Percentiles rank a stretch among this genome's conserved stretches.
Evolutionary conservation across 2,113 vertebrate genomes (phyloP).

Genomic region (Oryzias melastigma): DNA sequence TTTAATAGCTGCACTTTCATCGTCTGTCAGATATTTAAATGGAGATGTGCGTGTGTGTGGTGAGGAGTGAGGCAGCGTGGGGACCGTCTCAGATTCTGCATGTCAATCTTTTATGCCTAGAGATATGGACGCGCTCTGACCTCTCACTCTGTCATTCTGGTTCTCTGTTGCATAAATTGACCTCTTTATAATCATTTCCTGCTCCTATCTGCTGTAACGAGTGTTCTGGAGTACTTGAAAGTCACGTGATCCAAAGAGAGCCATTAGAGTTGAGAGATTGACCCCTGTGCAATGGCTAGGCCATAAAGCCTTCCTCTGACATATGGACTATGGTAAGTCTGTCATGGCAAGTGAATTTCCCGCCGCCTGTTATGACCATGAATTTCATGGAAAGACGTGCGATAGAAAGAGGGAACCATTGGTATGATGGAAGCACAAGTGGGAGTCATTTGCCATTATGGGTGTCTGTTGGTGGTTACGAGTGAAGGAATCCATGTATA

Average conservation of each 20-base stretch:
- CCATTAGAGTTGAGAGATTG: slow-evolving; percentile 76
- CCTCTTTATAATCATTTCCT: slow-evolving; percentile 75
- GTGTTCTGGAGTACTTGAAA: slow-evolving; percentile 57
- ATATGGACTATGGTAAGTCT: slow-evolving; percentile 64
- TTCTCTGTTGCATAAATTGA: slow-evolving; percentile 75
- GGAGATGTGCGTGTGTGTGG: slow-evolving; percentile 61
- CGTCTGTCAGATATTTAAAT: slow-evolving; percentile 81
- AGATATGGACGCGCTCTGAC: slow-evolving; percentile 73
- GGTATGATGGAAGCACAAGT: slow-evolving; percentile 58
- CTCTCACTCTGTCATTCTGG: slow-evolving; percentile 70
- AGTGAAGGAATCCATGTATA: slow-evolving; percentile 17
- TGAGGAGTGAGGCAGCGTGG: slow-evolving; percentile 40
- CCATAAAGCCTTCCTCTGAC: slow-evolving; percentile 62
- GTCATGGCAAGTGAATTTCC: slow-evolving; percentile 66
- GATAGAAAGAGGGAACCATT: slow-evolving; percentile 56
- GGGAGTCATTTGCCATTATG: slow-evolving; percentile 49
- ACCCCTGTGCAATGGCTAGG: slow-evolving; percentile 59
- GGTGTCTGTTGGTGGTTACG: slow-evolving; percentile 46
- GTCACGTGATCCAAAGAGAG: slow-evolving; percentile 67
- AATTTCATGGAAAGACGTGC: slow-evolving; percentile 56
- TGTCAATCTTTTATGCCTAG: slow-evolving; percentile 76
- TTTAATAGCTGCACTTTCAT: slow-evolving; percentile 82
- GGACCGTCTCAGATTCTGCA: slow-evolving; percentile 68
- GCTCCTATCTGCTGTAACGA: slow-evolving; percentile 71
- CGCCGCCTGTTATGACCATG: slow-evolving; percentile 59